Evolutionary conservation across 2,888 invertebrate species (phyloP).

Genomic region (Euproctis similis): DNA sequence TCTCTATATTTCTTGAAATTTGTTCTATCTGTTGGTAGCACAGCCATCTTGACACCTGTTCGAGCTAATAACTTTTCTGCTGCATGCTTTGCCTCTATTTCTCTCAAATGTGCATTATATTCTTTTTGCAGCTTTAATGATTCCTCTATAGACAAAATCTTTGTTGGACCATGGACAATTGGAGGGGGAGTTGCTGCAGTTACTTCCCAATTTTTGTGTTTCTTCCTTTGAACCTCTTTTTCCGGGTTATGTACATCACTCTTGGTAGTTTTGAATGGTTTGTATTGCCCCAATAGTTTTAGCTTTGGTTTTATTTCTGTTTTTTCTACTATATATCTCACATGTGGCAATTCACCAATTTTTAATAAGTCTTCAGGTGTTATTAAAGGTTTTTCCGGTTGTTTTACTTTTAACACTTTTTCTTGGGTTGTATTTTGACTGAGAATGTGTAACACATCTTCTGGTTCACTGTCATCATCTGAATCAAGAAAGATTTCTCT

Average conservation of each 20-base stretch:
- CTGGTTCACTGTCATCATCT: slow-evolving; percentile 77
- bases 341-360: slow-evolving; percentile 63
- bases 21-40: slow-evolving; percentile 41
- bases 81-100: slow-evolving; percentile 74
- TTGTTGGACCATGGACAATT: slow-evolving; percentile 69
- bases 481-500: slow-evolving; percentile 58
- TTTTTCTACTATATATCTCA: slow-evolving; percentile 72
- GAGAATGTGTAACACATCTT: slow-evolving; percentile 76
- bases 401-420: slow-evolving; percentile 61
- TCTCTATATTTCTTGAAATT: slow-evolving; percentile 55
- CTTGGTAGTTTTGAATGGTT: slow-evolving; percentile 76
- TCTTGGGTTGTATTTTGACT: slow-evolving; percentile 70
- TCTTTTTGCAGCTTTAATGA: slow-evolving; percentile 74
- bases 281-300: slow-evolving; percentile 57
- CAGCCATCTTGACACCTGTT: slow-evolving; percentile 50
- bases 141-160: slow-evolving; percentile 70
- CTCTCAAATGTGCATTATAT: slow-evolving; percentile 56
- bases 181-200: slow-evolving; percentile 79
- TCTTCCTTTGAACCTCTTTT: slow-evolving; percentile 68
- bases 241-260: slow-evolving; percentile 71
- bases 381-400: slow-evolving; percentile 62
- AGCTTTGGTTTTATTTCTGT: slow-evolving; percentile 52
- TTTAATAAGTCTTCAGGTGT: slow-evolving; percentile 67
- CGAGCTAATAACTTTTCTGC: slow-evolving; percentile 67
- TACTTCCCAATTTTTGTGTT: slow-evolving; percentile 75